Conservation (phyloP, 2,888 invertebrate species). For the Conus canariensis region DNA sequence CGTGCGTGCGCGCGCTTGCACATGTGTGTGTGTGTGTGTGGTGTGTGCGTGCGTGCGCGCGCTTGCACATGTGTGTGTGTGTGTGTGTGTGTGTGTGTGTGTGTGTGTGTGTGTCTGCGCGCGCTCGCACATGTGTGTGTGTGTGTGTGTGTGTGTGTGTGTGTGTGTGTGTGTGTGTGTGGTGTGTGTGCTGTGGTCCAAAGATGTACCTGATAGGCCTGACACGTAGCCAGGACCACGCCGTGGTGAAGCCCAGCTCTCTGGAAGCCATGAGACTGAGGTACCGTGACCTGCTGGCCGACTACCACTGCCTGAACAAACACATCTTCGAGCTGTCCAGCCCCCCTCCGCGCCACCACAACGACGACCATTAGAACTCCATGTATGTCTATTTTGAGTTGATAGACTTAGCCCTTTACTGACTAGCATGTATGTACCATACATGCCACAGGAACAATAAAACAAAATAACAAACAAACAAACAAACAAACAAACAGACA, state of each 20-base stretch:
- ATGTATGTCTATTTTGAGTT: no score
- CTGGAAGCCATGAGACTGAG: neutral
- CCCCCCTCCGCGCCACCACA: neutral
- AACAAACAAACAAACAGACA: no score
- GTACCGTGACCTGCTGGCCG: neutral
- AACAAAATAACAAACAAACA: no score
- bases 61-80: no score
- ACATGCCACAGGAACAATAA: no score
- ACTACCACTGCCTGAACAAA: neutral
- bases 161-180: slow-evolving; percentile 11
- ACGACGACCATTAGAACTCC: neutral
- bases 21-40: no score
- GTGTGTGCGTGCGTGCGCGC: no score
- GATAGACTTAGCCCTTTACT: no score
- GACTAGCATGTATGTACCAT: no score
- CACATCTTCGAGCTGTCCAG: neutral
- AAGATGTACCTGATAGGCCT: neutral
- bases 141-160: slow-evolving; percentile 10
- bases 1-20: no score
- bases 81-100: no score
- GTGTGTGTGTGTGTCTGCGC: neutral
- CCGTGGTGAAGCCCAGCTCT: neutral
- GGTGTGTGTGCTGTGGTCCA: neutral
- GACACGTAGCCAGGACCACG: neutral
- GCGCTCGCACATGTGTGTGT: neutral